Conservation (phyloP, 2,888 invertebrate species). For the Pollenia labialis region DNA sequence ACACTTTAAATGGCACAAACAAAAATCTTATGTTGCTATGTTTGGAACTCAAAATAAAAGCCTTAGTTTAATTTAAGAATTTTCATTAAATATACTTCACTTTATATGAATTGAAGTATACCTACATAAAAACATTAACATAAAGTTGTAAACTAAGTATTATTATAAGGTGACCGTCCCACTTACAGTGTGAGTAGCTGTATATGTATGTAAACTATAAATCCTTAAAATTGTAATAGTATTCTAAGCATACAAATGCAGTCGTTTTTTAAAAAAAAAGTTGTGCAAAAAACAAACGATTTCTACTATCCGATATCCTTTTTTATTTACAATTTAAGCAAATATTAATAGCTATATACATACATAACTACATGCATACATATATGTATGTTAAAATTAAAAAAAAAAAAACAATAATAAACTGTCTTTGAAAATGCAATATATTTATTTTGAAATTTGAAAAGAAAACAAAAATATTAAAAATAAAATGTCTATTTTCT, state of each 20-base stretch:
- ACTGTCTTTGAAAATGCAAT: constrained; percentile 38
- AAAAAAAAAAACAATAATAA: constrained; percentile 42
- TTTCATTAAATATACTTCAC: no score
- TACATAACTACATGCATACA: constrained; percentile 12
- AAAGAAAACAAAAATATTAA: constrained; percentile 36
- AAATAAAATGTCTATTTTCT: constrained; percentile 69
- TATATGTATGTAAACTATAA: neutral
- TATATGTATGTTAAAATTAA: constrained; percentile 41
- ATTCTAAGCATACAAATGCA: constrained; percentile 45
- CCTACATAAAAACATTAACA: no score
- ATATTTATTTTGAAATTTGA: constrained; percentile 57
- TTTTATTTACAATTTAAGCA: constrained; percentile 57
- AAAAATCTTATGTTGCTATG: no score
- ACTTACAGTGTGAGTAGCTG: no score
- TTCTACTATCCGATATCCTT: constrained; percentile 52
- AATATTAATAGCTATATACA: constrained; percentile 7
- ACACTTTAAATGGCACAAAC: neutral
- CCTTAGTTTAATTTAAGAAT: no score
- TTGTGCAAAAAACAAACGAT: constrained; percentile 39
- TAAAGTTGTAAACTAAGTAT: no score
- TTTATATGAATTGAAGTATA: no score
- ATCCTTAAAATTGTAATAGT: constrained; percentile 34
- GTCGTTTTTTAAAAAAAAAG: constrained; percentile 26
- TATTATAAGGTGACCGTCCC: no score
- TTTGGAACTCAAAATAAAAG: no score